These are phyloP conservation scores for Alviniconcha strummeri DNA, from an alignment of 2,888 invertebrate genomes.

Conservation along the genomic window DNA sequence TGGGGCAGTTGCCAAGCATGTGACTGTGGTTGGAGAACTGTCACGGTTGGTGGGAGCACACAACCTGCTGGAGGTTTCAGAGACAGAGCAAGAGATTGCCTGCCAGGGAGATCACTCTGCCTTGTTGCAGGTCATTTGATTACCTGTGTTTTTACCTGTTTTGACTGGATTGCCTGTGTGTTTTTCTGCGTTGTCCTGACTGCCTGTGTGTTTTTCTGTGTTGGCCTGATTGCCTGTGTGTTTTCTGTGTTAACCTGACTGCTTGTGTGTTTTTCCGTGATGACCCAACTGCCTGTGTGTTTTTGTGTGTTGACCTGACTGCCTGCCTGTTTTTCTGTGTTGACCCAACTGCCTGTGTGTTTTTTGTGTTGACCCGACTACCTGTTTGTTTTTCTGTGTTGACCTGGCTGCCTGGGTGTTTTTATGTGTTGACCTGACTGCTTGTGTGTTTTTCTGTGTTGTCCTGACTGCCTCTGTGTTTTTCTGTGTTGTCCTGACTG, in stretches of 20 bases:
- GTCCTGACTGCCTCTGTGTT: too few species aligned
- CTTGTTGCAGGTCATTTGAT: slow-evolving; percentile 77
- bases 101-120: slow-evolving; percentile 80
- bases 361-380: too few species aligned
- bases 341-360: too few species aligned
- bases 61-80: slow-evolving; percentile 85
- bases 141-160: too few species aligned
- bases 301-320: too few species aligned
- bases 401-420: too few species aligned
- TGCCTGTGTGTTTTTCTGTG: too few species aligned
- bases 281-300: background rate
- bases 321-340: too few species aligned
- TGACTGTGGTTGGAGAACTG: slow-evolving; percentile 96
- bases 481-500: too few species aligned
- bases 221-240: background rate
- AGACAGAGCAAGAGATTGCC: slow-evolving; percentile 77
- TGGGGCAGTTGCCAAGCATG: slow-evolving; percentile 95
- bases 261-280: background rate
- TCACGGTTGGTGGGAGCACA: slow-evolving; percentile 87
- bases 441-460: too few species aligned
- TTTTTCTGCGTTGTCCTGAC: background rate
- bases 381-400: too few species aligned
- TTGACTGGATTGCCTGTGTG: background rate
- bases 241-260: background rate
- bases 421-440: too few species aligned